Evolutionary conservation across 2,797 vertebrate genomes (phyloP), one percentile per base, ranked within the genome.

Genomic region (Xenentodon cancila): DNA sequence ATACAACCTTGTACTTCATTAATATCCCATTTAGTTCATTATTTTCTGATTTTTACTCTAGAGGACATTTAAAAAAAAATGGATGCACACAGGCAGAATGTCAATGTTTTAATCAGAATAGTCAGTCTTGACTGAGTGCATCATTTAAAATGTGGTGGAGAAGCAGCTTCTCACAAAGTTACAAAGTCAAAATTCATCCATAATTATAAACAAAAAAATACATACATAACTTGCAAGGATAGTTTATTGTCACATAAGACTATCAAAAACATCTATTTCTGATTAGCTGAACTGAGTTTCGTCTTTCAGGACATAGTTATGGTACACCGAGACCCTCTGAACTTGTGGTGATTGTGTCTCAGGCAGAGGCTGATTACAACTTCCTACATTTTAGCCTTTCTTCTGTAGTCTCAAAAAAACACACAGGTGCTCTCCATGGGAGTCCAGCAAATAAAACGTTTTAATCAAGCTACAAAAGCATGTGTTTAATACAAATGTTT

Each of bases 301-400:
- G 63, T 53, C 59, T 80, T 79, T 76, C 64, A 25, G 72, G 77
- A 68, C 63, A 76, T 68, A 87, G 71, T 53, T 54, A 54, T 61
- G 78, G 62, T 78, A 75, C 84, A 85, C 84, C 66, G 64, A 78
- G 66, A 74, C 59, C 18, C 49, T 67, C 59, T 45, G 17, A 55
- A 50, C 59, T 57, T 42, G 15, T 69, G 40, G 62, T 79, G 84
- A 83, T 86, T 84, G 84, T 80, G 46, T 84, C 80, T 71, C 77
- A 79, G 84, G 67, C 68, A 81, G 81, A 82, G 81, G 81, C 63
- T 88, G 82, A 91, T 91, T 88, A 77, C 76, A 71, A 56, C 44
- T 18, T 45, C 55, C 49, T 59, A 62, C 65, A 80, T 81, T 67
- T 84, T 56, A n/a, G 69, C 32, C 57, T 60, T 76, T 73, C 45